Evolutionary conservation across 2,888 invertebrate species (phyloP).

Genomic region (Scaptomyza caliginosa): DNA sequence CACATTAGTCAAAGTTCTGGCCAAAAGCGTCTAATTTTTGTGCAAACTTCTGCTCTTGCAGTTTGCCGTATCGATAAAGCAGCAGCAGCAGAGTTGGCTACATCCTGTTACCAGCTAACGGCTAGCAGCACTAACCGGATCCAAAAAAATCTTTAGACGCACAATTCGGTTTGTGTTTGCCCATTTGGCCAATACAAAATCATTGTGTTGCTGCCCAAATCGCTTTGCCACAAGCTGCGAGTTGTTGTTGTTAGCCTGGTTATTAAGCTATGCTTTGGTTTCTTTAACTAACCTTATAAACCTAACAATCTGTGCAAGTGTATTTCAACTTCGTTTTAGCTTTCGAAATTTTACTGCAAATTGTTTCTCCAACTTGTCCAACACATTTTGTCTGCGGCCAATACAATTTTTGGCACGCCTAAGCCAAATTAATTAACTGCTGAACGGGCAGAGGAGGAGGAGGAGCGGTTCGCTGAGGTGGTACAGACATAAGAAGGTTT

Average conservation of each 20-base stretch:
- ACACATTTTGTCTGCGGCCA: constrained; percentile 53
- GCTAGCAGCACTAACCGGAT: not conserved
- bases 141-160: constrained; percentile 6
- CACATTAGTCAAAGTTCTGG: constrained; percentile 51
- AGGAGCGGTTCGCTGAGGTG: no score
- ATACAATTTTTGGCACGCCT: constrained; percentile 62
- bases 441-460: not conserved
- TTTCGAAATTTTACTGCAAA: constrained; percentile 12
- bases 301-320: not conserved
- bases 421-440: constrained; percentile 69
- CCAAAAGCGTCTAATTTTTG: constrained; percentile 59
- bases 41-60: constrained; percentile 42
- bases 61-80: constrained; percentile 4
- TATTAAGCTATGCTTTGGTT: not conserved
- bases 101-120: not conserved
- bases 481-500: not conserved
- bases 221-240: constrained; percentile 10
- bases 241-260: not conserved
- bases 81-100: not conserved
- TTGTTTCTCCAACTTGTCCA: constrained; percentile 37
- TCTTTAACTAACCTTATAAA: not conserved
- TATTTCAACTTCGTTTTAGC: constrained; percentile 1
- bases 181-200: constrained; percentile 28
- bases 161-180: constrained; percentile 29
- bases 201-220: constrained; percentile 18